Percentiles rank a stretch among this genome's conserved stretches.
phyloP scores from a whole-genome alignment of 2,113 vertebrate species.

The Rallus limicola region DNA sequence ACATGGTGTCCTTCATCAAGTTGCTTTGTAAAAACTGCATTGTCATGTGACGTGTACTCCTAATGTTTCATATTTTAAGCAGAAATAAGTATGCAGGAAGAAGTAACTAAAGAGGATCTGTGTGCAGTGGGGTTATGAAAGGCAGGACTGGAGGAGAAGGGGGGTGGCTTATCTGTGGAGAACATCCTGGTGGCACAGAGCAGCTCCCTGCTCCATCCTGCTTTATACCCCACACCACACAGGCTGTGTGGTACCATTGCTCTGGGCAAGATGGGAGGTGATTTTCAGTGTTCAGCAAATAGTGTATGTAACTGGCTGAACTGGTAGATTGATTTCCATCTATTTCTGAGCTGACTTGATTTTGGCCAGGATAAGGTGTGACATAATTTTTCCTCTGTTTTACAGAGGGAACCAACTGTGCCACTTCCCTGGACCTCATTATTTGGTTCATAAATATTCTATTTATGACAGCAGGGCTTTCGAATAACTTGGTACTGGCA shows the following conservation, averaged over 20 bases:
- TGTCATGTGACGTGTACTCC: neutral
- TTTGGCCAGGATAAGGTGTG: neutral
- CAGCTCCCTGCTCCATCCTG: neutral
- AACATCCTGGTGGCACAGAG: neutral
- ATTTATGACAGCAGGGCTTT: neutral
- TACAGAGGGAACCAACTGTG: rapidly evolving
- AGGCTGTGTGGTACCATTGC: rapidly evolving
- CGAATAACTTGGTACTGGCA: neutral
- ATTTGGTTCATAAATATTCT: neutral
- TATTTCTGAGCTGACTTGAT: neutral
- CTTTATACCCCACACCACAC: neutral
- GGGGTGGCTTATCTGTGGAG: neutral
- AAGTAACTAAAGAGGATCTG: neutral
- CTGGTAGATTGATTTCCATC: neutral
- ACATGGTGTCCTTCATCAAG: neutral
- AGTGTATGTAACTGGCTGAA: neutral
- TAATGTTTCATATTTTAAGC: neutral
- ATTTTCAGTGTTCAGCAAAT: neutral
- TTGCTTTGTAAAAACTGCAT: neutral
- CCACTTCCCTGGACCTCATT: neutral
- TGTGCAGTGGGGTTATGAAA: neutral
- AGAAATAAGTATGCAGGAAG: neutral
- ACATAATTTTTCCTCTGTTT: neutral
- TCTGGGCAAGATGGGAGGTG: neutral
- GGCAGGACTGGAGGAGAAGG: neutral